Evolutionary conservation across 1,140 invertebrate species (phyloP), one percentile per base, ranked within the genome.

Genomic region (Nephila pilipes): DNA sequence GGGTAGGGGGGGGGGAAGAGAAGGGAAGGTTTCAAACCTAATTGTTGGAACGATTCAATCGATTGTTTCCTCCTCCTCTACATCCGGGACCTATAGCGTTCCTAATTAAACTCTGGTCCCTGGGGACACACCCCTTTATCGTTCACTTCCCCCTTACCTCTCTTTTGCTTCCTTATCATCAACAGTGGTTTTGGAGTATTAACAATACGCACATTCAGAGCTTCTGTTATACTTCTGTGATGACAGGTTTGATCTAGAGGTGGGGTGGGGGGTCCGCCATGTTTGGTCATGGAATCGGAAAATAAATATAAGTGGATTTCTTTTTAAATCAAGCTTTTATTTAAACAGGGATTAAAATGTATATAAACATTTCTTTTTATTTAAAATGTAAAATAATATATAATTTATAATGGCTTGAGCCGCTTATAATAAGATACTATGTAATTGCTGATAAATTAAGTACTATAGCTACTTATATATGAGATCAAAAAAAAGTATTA

Each of bases 41-140:
- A 90, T 90, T 90, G 89, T 90, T 90, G 89, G 89, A 90, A 90
- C 89, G 89, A 90, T 90, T 80, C 89, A 90, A 90, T 90, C 89
- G 89, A 90, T 90, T 90, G 89, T 90, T 90, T 63, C 89, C 89
- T 90, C 89, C 89, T 90, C 89, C 89, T 90, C 89, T 81, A 46
- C 89, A 90, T 90, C 89, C 89, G 89, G 89, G 89, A 55, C 46
- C 38, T 90, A 65, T 65, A 65, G 63, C 63, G 63, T 65, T 65
- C 75, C 89, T 90, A 90, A 90, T 90, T 90, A 90, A 90, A 90
- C 75, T 36, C n/a, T 38, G 75, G 69, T 79, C 89, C 89, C 89
- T 14, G 10, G 69, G 55, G 89, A 90, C 75, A 90, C 89, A 90
- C 89, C 89, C 89, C 89, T 87, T 87, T 87, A 69, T 22, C 60